phyloP scores from a whole-genome alignment of 2,113 vertebrate species.

The Copsychus sechellarum region DNA sequence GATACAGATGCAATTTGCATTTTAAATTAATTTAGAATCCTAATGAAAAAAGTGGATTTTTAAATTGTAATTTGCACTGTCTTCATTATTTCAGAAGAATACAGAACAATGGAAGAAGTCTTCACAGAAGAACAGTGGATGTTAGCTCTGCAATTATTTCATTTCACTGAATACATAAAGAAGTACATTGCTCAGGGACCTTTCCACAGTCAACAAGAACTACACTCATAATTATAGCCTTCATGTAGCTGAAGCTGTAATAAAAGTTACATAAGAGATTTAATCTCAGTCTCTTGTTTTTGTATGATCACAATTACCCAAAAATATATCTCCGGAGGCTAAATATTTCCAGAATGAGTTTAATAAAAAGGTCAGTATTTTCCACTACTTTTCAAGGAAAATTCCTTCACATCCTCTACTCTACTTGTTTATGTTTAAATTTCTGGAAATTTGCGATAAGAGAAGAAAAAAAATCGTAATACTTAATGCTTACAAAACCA shows the following conservation, averaged over 20 bases:
- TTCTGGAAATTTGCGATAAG: background rate
- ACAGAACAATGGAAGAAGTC: background rate
- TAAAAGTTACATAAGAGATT: constrained; percentile 40
- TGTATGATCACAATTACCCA: constrained; percentile 8
- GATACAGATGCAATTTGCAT: background rate
- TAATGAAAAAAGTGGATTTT: background rate
- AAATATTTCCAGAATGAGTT: background rate
- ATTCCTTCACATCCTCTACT: background rate
- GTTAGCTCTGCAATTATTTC: constrained; percentile 39
- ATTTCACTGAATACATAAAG: constrained; percentile 39
- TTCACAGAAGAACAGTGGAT: background rate
- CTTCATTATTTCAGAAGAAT: background rate
- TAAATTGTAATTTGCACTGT: background rate
- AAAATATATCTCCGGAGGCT: constrained; percentile 23
- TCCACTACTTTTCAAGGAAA: background rate
- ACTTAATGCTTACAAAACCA: background rate
- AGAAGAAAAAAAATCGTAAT: background rate
- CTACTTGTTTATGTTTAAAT: background rate
- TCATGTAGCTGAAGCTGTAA: constrained; percentile 20
- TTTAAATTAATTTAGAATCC: background rate
- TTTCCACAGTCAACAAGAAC: constrained; percentile 22
- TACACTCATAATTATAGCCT: constrained; percentile 40
- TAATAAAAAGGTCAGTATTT: constrained; percentile 15
- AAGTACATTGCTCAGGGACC: constrained; percentile 30
- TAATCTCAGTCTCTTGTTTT: constrained; percentile 19